phyloP scores from a whole-genome alignment of 2,113 vertebrate genomes.

The Tyrannus savana region DNA sequence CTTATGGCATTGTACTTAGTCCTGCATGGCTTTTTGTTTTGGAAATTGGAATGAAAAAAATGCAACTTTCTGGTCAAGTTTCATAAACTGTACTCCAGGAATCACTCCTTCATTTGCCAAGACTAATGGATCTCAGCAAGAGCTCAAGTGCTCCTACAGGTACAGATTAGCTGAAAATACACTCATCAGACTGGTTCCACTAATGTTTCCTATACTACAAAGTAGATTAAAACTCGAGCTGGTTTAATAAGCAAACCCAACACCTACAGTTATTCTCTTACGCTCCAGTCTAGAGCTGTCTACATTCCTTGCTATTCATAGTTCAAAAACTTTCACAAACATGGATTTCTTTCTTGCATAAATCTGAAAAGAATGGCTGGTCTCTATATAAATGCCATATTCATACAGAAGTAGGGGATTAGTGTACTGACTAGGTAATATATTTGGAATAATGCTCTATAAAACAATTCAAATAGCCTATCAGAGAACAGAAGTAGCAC shows the following conservation, averaged over 20 bases:
- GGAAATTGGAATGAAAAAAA: neutral
- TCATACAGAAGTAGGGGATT: neutral
- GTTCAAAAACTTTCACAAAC: neutral
- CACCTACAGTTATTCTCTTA: neutral
- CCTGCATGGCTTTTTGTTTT: neutral
- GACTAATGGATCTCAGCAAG: neutral
- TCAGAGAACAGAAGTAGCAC: neutral
- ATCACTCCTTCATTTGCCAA: neutral
- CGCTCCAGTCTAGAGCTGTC: neutral
- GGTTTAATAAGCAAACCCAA: neutral
- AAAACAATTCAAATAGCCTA: neutral
- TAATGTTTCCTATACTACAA: neutral
- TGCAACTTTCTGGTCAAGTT: neutral
- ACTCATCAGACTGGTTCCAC: neutral
- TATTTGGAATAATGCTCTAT: neutral
- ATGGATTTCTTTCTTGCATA: neutral
- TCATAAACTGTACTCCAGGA: neutral
- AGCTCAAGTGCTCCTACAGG: neutral
- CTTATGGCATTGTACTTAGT: neutral
- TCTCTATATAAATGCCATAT: neutral
- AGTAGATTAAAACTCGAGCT: neutral
- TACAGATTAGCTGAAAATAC: neutral
- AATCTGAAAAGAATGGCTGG: neutral
- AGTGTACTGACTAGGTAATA: neutral
- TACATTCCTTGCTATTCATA: neutral